These are phyloP conservation scores for Myripristis murdjan DNA, from an alignment of 2,797 vertebrate genomes.

Conservation along the genomic window DNA sequence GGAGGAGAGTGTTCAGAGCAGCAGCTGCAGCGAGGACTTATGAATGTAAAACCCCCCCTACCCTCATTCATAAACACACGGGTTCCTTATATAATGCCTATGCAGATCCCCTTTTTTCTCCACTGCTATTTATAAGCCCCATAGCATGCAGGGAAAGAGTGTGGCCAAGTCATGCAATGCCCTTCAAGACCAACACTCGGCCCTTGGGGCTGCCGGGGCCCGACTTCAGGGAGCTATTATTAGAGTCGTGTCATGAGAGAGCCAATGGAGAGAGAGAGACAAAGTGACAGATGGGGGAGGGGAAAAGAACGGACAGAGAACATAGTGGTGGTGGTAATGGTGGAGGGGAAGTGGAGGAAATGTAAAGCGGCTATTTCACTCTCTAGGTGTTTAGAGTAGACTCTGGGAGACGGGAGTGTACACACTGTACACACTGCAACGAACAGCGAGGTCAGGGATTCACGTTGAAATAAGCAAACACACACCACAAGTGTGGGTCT, in stretches of 20 bases:
- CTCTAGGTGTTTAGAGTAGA: neutral
- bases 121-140: constrained; percentile 75
- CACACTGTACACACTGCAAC: neutral
- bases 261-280: constrained; percentile 61
- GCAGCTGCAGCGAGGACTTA: constrained; percentile 66
- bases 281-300: constrained; percentile 75
- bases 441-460: neutral
- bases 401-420: no score
- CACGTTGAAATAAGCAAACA: no score
- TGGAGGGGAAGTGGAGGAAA: constrained; percentile 26
- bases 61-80: constrained; percentile 82
- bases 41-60: constrained; percentile 68
- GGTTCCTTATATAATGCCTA: constrained; percentile 80
- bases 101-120: constrained; percentile 50
- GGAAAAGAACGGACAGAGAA: constrained; percentile 29
- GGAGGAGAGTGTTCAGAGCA: constrained; percentile 21
- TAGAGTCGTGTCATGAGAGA: constrained; percentile 77
- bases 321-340: constrained; percentile 21
- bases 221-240: constrained; percentile 81
- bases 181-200: constrained; percentile 79
- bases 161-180: constrained; percentile 72
- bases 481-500: no score
- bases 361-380: neutral
- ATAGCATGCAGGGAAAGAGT: constrained; percentile 58
- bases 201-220: constrained; percentile 68